Conservation (phyloP, 2,888 invertebrate species). For the Orthosia cruda region DNA sequence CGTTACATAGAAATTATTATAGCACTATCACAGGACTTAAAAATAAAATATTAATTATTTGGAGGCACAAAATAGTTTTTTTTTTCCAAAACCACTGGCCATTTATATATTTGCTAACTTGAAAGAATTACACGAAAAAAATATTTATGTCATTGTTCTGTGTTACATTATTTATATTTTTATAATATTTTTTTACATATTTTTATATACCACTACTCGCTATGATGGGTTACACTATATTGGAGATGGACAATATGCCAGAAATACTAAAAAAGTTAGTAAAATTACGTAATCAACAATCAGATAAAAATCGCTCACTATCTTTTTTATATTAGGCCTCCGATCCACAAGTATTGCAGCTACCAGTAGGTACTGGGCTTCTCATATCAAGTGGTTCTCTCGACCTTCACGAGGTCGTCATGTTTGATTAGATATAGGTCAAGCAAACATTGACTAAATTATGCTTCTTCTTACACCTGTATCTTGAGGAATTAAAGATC, state of each 20-base stretch:
- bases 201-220: constrained; percentile 45
- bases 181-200: constrained; percentile 42
- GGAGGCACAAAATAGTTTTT: neutral
- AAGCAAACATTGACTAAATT: too few relatives aligned
- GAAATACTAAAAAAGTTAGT: constrained; percentile 77
- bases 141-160: constrained; percentile 40
- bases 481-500: too few relatives aligned
- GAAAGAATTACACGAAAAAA: constrained; percentile 16
- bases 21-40: too few relatives aligned
- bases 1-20: neutral
- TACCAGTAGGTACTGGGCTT: neutral
- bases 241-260: constrained; percentile 77
- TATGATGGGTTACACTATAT: constrained; percentile 77
- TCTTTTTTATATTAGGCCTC: too few relatives aligned
- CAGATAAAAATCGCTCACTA: neutral
- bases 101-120: neutral
- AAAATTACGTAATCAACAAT: neutral
- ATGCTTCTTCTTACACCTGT: too few relatives aligned
- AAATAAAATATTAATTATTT: neutral
- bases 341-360: neutral
- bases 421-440: too few relatives aligned
- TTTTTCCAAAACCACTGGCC: constrained; percentile 31
- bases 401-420: neutral
- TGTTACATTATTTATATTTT: constrained; percentile 51
- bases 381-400: neutral